Evolutionary conservation across 2,113 vertebrate species (phyloP).

Genomic region (Syngnathus floridae): DNA sequence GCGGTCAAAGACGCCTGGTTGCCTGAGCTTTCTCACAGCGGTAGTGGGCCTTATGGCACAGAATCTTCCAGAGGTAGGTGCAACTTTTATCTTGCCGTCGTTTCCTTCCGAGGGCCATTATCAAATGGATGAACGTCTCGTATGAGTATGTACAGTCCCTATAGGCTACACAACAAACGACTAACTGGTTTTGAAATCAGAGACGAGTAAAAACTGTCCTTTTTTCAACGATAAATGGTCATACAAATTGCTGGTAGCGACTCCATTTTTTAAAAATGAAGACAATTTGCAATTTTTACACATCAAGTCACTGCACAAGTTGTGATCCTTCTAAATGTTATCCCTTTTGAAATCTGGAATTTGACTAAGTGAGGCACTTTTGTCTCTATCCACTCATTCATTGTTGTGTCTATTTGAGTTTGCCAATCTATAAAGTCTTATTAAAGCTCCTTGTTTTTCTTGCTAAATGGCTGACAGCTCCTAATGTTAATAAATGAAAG

Average conservation of each 20-base stretch:
- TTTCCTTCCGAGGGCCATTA: not conserved
- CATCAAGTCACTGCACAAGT: too few relatives aligned
- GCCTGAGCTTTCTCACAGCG: constrained; percentile 77
- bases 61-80: constrained; percentile 89
- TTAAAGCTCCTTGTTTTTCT: constrained; percentile 1
- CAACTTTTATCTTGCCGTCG: not conserved
- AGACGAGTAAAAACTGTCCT: too few relatives aligned
- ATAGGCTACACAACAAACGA: too few relatives aligned
- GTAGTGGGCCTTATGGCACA: constrained; percentile 80
- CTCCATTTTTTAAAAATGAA: too few relatives aligned
- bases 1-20: constrained; percentile 88
- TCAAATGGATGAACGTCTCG: too few relatives aligned
- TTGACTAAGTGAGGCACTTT: not conserved
- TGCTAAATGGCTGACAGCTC: constrained; percentile 16
- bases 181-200: too few relatives aligned
- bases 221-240: too few relatives aligned
- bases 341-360: not conserved
- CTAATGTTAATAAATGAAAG: constrained; percentile 40
- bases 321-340: not conserved
- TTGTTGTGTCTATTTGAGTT: not conserved
- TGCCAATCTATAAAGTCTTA: constrained; percentile 6
- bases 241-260: too few relatives aligned
- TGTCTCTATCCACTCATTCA: not conserved
- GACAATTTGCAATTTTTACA: too few relatives aligned
- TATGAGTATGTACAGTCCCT: too few relatives aligned